Evolutionary conservation across 2,113 vertebrate species (phyloP), one percentile per base, ranked within the genome.

Genomic region (Paramormyrops kingsleyae): DNA sequence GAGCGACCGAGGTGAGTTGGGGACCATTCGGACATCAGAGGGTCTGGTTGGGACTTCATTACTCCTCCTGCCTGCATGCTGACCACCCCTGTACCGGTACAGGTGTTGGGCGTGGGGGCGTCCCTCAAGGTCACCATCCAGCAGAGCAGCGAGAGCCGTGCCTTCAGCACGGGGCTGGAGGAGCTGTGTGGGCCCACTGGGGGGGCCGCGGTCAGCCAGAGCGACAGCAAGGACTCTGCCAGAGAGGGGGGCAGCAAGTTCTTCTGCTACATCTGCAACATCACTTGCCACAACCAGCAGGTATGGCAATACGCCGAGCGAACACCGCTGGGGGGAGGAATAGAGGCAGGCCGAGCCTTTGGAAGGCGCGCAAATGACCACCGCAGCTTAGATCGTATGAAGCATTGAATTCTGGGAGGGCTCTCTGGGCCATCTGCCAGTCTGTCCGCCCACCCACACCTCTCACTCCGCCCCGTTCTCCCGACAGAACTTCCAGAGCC

Each of bases 51-150:
- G 13, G 9, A n/a, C 31, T 19, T 19, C 2, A 3, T 17, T 19
- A 1, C 5, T 24, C 42, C 21, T 21, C 15, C 1, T 74, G 27
- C 66, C 7, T 35, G 31, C 85, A 53, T 19, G 47, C 27, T 49
- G 31, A 62, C 13, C 31, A 8, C 9, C n/a, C 50, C 27, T 59
- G 77, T 49, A 4, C 50, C n/a, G n/a, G 2, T 53, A 24, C 91
- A 97, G 97, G 93, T 97, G 88, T 94, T 97, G 92, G 95, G 95
- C 15, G 96, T 96, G 1, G 97, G 96, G 5, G 95, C 97, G 17
- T 97, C 96, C 5, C 95, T 99, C 92, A 98, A 98, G 94, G 99
- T 99, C 89, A 99, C 98, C 83, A 99, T 99, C 91, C 98, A 98
- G 95, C 97, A 95, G 92, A 97, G 97, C 94, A 98, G 96, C 0